A percentile compares a stretch with the other conserved stretches of the same genome.
phyloP scores from a whole-genome alignment of 2,888 invertebrate genomes.

The Empis stercorea region DNA sequence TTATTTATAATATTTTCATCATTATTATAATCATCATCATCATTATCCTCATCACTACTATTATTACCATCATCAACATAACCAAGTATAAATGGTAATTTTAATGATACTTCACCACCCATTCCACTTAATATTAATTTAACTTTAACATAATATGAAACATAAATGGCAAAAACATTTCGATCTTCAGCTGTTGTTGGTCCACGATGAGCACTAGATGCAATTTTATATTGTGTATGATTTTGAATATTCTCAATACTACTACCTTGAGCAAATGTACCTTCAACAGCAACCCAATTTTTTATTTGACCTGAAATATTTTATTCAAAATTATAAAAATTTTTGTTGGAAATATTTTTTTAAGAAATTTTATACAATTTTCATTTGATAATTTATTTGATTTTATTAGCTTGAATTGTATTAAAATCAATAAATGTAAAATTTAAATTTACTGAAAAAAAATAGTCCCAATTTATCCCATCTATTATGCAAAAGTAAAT shows the following conservation, averaged over 20 bases:
- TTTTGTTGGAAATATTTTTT: too few relatives aligned
- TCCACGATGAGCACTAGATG: constrained; percentile 20
- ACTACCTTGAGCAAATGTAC: constrained; percentile 52
- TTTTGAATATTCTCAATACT: constrained; percentile 11
- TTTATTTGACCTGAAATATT: constrained; percentile 65
- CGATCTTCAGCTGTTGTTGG: constrained; percentile 21
- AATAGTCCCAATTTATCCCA: too few relatives aligned
- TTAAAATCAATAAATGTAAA: too few relatives aligned
- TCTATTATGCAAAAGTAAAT: too few relatives aligned
- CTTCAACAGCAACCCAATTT: constrained; percentile 76
- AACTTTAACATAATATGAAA: constrained; percentile 75
- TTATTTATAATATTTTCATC: not conserved
- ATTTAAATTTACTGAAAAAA: too few relatives aligned
- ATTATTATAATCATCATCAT: not conserved
- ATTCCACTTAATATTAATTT: constrained; percentile 63
- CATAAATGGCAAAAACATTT: constrained; percentile 76
- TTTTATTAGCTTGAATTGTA: too few relatives aligned
- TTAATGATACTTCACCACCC: constrained; percentile 61
- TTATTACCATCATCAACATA: constrained; percentile 33
- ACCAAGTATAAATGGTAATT: constrained; percentile 63
- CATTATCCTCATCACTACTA: constrained; percentile 5
- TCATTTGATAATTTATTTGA: not conserved
- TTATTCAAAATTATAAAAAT: too few relatives aligned
- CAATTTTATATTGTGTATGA: constrained; percentile 17
- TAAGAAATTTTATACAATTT: not conserved